Conservation (phyloP, 2,113 vertebrate species). For the Erythrocebus patas region DNA sequence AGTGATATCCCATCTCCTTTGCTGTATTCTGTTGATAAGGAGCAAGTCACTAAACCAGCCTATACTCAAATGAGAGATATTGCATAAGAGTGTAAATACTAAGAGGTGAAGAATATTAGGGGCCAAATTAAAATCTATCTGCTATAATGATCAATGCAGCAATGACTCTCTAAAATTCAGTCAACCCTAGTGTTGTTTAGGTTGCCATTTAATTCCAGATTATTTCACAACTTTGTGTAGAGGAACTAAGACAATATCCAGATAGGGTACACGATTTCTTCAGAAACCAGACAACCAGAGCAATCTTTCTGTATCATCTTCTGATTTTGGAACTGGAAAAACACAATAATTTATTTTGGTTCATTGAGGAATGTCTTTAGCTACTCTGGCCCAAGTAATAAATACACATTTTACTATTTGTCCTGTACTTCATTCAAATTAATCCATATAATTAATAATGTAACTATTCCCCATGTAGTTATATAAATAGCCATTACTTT, state of each 20-base stretch:
- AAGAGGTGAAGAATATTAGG: background rate
- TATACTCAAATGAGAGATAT: background rate
- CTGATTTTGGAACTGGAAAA: background rate
- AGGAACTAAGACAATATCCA: background rate
- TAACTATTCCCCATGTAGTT: background rate
- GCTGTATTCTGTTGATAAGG: background rate
- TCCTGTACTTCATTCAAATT: background rate
- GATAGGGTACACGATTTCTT: background rate
- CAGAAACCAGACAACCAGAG: background rate
- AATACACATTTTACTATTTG: background rate
- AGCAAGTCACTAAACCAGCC: background rate
- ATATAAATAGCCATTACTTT: background rate
- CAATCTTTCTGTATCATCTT: background rate
- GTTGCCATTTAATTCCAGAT: background rate
- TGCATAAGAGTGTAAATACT: no score
- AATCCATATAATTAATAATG: background rate
- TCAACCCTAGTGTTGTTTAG: fast-evolving
- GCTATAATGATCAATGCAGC: no score
- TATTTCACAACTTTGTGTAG: background rate
- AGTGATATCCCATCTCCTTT: background rate
- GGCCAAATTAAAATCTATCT: background rate
- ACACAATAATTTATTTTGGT: background rate
- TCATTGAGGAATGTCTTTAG: background rate
- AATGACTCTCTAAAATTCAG: background rate
- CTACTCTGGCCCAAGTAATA: background rate